These are phyloP conservation scores for Nomada lathburiana DNA, from an alignment of 2,888 invertebrate genomes.

Conservation along the genomic window DNA sequence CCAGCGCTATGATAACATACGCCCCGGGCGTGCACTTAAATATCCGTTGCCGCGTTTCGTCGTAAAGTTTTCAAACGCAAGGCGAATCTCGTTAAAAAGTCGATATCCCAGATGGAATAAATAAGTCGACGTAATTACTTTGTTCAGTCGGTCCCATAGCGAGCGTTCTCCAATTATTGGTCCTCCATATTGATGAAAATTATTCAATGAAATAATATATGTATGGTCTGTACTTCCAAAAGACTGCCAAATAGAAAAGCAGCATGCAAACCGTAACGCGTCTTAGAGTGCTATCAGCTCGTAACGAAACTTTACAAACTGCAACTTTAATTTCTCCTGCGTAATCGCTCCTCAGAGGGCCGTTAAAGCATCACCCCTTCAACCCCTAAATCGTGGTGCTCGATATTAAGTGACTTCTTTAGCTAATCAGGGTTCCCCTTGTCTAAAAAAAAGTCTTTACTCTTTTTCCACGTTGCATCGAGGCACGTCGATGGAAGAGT, in stretches of 20 bases:
- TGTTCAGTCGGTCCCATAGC: background rate
- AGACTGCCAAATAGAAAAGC: too few species aligned
- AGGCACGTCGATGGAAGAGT: slow-evolving; percentile 1
- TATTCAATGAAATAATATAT: too few species aligned
- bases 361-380: slow-evolving; percentile 12
- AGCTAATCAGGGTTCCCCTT: slow-evolving; percentile 14
- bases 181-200: too few species aligned
- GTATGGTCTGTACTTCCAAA: too few species aligned
- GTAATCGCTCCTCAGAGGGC: slow-evolving; percentile 11
- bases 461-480: slow-evolving; percentile 29
- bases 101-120: slow-evolving; percentile 30
- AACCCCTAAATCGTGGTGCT: background rate
- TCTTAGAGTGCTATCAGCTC: too few species aligned
- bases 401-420: slow-evolving; percentile 32
- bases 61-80: slow-evolving; percentile 57
- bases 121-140: slow-evolving; percentile 18
- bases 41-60: slow-evolving; percentile 52
- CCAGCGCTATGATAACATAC: slow-evolving; percentile 53
- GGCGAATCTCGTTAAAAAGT: slow-evolving; percentile 45
- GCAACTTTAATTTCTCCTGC: background rate
- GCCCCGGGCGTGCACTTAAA: slow-evolving; percentile 67
- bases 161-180: too few species aligned
- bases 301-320: background rate
- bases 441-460: slow-evolving; percentile 15
- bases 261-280: too few species aligned